A percentile compares a stretch with the other conserved stretches of the same genome.
Conservation (phyloP, 2,113 vertebrate genomes). For the Smithornis capensis region DNA sequence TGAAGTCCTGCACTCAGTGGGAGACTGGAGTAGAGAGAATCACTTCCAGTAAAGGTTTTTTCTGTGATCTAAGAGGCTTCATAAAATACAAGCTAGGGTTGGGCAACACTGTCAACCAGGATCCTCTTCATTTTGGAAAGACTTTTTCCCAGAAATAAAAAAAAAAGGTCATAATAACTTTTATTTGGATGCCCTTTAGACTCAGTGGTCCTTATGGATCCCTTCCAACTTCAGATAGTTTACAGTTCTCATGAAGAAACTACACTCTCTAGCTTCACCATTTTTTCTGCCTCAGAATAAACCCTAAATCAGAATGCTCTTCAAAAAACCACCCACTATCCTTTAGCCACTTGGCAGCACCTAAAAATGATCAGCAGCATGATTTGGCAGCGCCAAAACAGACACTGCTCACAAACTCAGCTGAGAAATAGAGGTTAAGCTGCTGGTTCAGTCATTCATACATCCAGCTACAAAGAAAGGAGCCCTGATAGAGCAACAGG, state of each 20-base stretch:
- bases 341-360: not conserved
- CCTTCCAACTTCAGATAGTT: not conserved
- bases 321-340: not conserved
- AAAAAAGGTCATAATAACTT: not conserved
- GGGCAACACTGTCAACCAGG: not conserved
- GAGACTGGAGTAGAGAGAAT: not conserved
- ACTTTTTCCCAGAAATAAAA: not conserved
- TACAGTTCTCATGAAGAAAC: not conserved
- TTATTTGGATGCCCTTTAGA: not conserved
- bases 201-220: not conserved
- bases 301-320: not conserved
- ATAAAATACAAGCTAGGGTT: not conserved
- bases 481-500: not conserved
- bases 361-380: not conserved
- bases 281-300: not conserved
- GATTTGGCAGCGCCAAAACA: not conserved
- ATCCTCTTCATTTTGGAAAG: not conserved
- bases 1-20: not conserved
- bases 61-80: not conserved
- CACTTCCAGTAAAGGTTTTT: not conserved
- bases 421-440: not conserved
- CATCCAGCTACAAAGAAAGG: not conserved
- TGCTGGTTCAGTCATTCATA: not conserved
- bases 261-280: not conserved
- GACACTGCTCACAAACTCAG: not conserved